Conservation (phyloP, 2,113 vertebrate genomes). For the Peromyscus californicus region DNA sequence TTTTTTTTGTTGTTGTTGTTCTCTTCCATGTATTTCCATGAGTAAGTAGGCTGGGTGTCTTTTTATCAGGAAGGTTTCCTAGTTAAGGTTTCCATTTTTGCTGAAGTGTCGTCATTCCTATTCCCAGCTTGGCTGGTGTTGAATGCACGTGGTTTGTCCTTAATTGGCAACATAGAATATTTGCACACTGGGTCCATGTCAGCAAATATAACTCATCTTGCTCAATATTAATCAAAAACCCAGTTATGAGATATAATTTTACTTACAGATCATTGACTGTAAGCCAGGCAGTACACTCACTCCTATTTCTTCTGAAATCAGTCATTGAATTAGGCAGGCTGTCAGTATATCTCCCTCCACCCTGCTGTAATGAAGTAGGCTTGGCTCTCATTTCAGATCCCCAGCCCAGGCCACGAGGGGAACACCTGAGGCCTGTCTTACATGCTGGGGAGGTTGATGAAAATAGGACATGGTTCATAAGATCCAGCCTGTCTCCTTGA, state of each 20-base stretch:
- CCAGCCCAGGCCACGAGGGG: neutral
- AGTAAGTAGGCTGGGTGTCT: neutral
- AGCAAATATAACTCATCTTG: slow-evolving; percentile 49
- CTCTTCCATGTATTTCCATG: neutral
- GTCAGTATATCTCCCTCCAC: neutral
- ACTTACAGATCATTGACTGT: neutral
- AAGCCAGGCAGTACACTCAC: neutral
- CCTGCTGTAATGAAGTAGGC: neutral
- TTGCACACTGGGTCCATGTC: neutral
- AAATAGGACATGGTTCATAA: neutral
- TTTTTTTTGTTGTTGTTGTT: neutral
- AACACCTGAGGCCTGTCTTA: neutral
- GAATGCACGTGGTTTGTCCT: slow-evolving; percentile 4
- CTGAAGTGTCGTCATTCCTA: neutral
- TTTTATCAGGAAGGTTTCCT: neutral
- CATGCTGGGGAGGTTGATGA: neutral
- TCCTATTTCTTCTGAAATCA: slow-evolving; percentile 12
- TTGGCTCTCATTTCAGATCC: neutral
- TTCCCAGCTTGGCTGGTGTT: neutral
- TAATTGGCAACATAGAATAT: slow-evolving; percentile 21
- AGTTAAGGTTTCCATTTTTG: slow-evolving; percentile 20
- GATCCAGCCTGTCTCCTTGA: neutral
- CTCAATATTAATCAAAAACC: slow-evolving; percentile 59
- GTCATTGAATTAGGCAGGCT: neutral
- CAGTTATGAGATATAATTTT: slow-evolving; percentile 46